Evolutionary conservation across 2,888 invertebrate species (phyloP), one percentile per base, ranked within the genome.

Genomic region (Orchesellides sinensis): DNA sequence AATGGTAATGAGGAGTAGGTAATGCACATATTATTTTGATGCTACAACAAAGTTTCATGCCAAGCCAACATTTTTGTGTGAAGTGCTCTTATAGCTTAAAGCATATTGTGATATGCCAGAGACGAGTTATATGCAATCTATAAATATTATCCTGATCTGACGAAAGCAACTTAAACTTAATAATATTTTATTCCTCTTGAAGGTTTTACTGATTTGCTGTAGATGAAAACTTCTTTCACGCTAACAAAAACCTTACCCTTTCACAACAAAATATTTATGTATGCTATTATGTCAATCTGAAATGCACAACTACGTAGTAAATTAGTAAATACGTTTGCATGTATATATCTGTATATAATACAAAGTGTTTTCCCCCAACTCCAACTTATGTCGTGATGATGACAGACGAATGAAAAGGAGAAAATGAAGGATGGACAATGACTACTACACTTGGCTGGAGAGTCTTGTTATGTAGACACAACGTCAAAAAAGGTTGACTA

Each of bases 111-210:
- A 40, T n/a, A 40, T 40, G 40, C 40, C 40, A 61, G 19, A 29
- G n/a, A 17, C 12, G 17, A 2, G n/a, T 21, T 21, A 45, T 1
- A 23, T 45, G 21, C n/a, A 21, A 65, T 65, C 65, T 65, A 65
- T 65, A 65, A 65, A 65, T 65, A 65, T 65, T 65, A 65, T 40
- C 10, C 1, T 65, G 61, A 61, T 61, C 61, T 32, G 45, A 65
- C 40, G 65, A 65, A 65, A 35, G 65, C 17, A 61, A 61, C 61
- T 61, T 61, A 61, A n/a, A 61, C 61, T 61, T 61, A 61, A 61
- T n/a, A n/a, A n/a, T 61, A 32, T 61, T 61, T 61, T 61, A 61
- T 61, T 61, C 14, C 61, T 61, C 19, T 17, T n/a, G 32, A 10
- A 61, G 61, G 32, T 61, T 19, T 61, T 54, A 12, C 5, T 1